phyloP scores from a whole-genome alignment of 2,888 invertebrate species.

The Andrena trimmerana region DNA sequence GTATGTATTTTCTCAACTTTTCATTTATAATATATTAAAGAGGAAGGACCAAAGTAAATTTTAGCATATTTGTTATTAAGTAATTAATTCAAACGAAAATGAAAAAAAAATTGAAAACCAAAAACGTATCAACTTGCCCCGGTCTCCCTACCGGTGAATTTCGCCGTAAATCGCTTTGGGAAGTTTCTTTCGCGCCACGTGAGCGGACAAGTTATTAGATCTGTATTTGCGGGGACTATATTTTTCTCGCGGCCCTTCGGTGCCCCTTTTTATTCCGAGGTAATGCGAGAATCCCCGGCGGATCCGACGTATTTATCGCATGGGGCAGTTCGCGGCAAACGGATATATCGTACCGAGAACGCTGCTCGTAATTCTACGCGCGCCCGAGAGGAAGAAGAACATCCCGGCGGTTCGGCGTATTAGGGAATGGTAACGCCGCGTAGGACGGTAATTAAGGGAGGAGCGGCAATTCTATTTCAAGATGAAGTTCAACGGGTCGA shows the following conservation, averaged over 20 bases:
- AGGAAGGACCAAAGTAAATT: too few species aligned
- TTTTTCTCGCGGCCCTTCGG: conserved; percentile 47
- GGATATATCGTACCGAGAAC: conserved; percentile 50
- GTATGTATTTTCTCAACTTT: too few species aligned
- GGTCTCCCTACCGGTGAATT: conserved; percentile 62
- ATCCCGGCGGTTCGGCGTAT: background rate
- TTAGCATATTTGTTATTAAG: too few species aligned
- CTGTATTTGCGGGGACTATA: conserved; percentile 65
- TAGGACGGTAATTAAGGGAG: conserved; percentile 24
- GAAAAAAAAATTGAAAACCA: too few species aligned
- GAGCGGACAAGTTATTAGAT: conserved; percentile 66
- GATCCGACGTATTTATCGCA: conserved; percentile 64
- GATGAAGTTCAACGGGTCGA: background rate
- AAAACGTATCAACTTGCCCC: too few species aligned
- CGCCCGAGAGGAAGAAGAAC: background rate
- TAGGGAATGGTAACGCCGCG: background rate
- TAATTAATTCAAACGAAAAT: too few species aligned
- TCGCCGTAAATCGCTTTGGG: conserved; percentile 66
- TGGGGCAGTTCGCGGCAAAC: conserved; percentile 32
- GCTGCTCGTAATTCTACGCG: conserved; percentile 33
- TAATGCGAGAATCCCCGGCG: conserved; percentile 63
- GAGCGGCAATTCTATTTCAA: conserved; percentile 23
- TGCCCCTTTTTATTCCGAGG: conserved; percentile 44
- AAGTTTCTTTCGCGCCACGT: conserved; percentile 66
- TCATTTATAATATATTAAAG: too few species aligned